Conservation (phyloP, 1,140 invertebrate genomes). For the Nebria ingens region DNA sequence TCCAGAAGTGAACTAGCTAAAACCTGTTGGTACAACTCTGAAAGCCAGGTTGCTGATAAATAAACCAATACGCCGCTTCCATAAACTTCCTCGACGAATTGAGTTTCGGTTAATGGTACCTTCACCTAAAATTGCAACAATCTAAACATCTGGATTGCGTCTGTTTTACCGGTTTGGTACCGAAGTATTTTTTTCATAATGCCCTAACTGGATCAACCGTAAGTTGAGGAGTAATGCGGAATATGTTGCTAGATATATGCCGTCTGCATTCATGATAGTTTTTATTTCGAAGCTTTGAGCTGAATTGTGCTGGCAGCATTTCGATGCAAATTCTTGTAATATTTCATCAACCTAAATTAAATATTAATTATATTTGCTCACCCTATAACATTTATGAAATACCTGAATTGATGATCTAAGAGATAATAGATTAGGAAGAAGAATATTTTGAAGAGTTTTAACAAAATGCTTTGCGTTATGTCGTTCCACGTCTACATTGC, state of each 20-base stretch:
- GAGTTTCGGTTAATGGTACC: conserved; percentile 54
- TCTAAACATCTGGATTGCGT: neutral
- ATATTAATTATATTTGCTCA: neutral
- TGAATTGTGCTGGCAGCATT: conserved; percentile 76
- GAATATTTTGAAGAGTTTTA: conserved; percentile 51
- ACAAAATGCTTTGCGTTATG: conserved; percentile 71
- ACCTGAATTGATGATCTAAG: conserved; percentile 65
- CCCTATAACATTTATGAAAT: conserved; percentile 5
- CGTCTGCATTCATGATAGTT: conserved; percentile 89
- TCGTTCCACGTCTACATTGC: conserved; percentile 63
- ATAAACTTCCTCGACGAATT: conserved; percentile 85
- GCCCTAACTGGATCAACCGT: conserved; percentile 63
- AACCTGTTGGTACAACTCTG: conserved; percentile 81
- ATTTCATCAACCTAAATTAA: conserved; percentile 65
- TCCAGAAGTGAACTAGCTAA: conserved; percentile 65
- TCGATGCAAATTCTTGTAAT: conserved; percentile 81
- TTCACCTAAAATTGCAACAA: conserved; percentile 37
- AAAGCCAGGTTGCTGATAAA: conserved; percentile 82
- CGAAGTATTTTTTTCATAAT: conserved; percentile 50
- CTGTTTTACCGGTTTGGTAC: conserved; percentile 20
- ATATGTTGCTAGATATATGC: conserved; percentile 85
- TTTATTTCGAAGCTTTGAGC: conserved; percentile 45
- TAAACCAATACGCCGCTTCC: conserved; percentile 85
- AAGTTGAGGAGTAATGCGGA: conserved; percentile 72
- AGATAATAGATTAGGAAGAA: conserved; percentile 60